These are phyloP conservation scores for Stramonita haemastoma DNA, from an alignment of 2,888 invertebrate genomes.

Conservation along the genomic window DNA sequence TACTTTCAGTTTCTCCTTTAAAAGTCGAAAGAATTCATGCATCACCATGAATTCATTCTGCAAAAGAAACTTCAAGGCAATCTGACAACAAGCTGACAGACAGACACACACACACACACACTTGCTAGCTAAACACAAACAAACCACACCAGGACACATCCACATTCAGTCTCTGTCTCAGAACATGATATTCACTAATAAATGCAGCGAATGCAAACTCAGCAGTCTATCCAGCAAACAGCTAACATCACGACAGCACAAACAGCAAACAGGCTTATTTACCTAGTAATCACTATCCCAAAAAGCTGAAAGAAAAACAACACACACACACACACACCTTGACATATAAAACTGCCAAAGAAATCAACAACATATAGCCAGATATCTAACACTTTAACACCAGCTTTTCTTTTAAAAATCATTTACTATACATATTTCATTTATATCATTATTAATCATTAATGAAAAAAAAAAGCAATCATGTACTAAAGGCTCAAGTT, in stretches of 20 bases:
- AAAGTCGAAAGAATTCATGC: background rate
- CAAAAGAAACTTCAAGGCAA: background rate
- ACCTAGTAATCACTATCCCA: constrained; percentile 64
- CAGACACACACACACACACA: background rate
- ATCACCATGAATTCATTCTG: background rate
- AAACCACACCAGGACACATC: background rate
- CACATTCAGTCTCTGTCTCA: background rate
- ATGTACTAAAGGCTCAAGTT: background rate
- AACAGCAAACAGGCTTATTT: constrained; percentile 41
- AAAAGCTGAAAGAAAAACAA: constrained; percentile 56
- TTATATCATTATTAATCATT: no score
- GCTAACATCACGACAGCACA: background rate
- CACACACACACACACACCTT: constrained; percentile 16
- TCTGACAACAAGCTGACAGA: background rate
- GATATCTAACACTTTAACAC: no score
- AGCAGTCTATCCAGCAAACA: constrained; percentile 10
- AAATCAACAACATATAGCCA: background rate
- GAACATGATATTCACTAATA: background rate
- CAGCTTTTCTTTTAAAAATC: background rate
- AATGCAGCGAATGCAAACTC: constrained; percentile 27
- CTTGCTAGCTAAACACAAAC: background rate
- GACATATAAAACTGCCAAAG: background rate
- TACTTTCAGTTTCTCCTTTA: background rate
- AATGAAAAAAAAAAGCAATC: background rate
- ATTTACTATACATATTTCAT: background rate